phyloP scores from a whole-genome alignment of 2,113 vertebrate species.

The Chiloscyllium plagiosum region DNA sequence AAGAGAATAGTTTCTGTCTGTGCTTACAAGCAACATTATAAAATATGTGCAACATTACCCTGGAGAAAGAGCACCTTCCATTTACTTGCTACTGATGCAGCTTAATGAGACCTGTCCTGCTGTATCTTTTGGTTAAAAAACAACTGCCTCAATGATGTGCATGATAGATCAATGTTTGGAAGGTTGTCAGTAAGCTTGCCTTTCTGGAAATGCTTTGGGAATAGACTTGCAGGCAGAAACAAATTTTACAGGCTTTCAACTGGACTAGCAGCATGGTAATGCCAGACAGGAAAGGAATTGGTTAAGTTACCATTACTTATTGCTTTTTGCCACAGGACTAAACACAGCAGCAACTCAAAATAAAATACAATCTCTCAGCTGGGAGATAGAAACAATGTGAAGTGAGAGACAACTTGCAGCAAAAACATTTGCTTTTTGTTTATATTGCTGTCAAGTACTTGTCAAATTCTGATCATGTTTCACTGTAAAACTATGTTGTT shows the following conservation, averaged over 20 bases:
- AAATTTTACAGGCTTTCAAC: not conserved
- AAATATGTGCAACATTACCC: not conserved
- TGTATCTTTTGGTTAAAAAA: not conserved
- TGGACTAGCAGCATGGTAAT: not conserved
- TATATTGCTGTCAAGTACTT: not conserved
- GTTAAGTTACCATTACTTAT: not conserved
- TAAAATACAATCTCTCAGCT: not conserved
- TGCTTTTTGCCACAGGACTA: not conserved
- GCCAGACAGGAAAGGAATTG: not conserved
- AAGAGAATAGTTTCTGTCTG: not conserved
- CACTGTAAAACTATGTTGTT: not conserved
- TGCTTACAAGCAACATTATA: no score
- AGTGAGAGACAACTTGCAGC: not conserved
- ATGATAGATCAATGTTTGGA: no score
- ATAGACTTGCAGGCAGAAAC: not conserved
- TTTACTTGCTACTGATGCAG: not conserved
- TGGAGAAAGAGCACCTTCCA: not conserved
- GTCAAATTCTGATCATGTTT: not conserved
- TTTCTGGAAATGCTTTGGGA: not conserved
- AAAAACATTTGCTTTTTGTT: not conserved
- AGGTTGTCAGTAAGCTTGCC: not conserved
- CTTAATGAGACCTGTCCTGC: not conserved
- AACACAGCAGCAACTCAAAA: not conserved
- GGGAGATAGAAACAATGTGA: not conserved
- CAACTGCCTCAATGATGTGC: not conserved